phyloP scores from a whole-genome alignment of 2,888 invertebrate species.

The Panopea generosa region DNA sequence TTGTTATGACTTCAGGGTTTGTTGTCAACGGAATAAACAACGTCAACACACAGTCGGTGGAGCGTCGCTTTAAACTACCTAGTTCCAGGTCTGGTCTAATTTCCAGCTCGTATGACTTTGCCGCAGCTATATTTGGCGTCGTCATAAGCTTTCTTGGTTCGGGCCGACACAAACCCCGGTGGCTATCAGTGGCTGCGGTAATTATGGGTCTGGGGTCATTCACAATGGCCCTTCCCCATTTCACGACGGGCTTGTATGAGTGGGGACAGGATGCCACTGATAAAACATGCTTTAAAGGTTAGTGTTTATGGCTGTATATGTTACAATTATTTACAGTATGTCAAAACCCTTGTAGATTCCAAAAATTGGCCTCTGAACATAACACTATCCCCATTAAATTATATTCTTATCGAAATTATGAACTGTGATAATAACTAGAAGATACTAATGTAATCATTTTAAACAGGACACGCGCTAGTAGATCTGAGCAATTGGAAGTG shows the following conservation, averaged over 20 bases:
- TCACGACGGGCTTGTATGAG: conserved; percentile 90
- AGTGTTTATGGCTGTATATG: neutral
- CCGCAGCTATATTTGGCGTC: conserved; percentile 79
- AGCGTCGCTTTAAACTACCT: conserved; percentile 80
- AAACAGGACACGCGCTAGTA: too few species aligned
- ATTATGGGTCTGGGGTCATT: conserved; percentile 90
- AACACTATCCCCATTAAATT: too few species aligned
- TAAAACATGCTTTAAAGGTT: conserved; percentile 11
- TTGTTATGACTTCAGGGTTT: conserved; percentile 72
- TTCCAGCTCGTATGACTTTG: conserved; percentile 82
- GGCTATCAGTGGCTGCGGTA: conserved; percentile 91
- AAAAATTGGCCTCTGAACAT: too few species aligned
- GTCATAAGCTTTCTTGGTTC: conserved; percentile 77
- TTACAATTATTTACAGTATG: too few species aligned
- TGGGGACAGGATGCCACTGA: conserved; percentile 66
- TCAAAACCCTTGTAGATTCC: too few species aligned
- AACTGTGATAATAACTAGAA: too few species aligned
- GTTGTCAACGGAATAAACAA: conserved; percentile 83
- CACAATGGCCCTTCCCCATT: conserved; percentile 93
- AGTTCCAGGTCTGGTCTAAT: conserved; percentile 80
- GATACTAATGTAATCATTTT: too few species aligned
- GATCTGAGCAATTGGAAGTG: too few species aligned
- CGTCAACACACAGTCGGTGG: conserved; percentile 81
- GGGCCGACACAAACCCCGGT: conserved; percentile 86
- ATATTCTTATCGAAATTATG: too few species aligned